Evolutionary conservation across 2,888 invertebrate species (phyloP).

Genomic region (Diarsia mendica): DNA sequence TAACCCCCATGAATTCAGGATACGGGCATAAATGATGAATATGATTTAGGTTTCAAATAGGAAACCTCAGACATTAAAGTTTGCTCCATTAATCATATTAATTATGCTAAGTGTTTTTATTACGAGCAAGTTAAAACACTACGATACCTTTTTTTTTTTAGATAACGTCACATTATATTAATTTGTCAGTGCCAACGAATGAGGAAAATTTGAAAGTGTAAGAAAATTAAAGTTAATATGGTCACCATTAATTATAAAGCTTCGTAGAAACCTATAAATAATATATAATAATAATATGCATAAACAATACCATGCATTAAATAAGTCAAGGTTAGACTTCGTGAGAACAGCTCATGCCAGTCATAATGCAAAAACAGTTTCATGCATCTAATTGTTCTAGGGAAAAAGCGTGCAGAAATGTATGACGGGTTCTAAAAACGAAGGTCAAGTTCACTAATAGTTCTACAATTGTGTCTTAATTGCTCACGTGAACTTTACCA

Average conservation of each 20-base stretch:
- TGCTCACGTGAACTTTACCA: slow-evolving; percentile 21
- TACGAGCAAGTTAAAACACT: too few species aligned
- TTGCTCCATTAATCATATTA: too few species aligned
- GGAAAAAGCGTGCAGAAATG: slow-evolving; percentile 38
- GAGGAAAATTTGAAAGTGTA: background rate
- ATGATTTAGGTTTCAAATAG: too few species aligned
- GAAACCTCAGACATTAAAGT: too few species aligned
- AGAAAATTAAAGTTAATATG: slow-evolving; percentile 29
- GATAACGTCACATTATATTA: too few species aligned
- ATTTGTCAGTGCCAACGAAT: background rate
- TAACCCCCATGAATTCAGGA: too few species aligned
- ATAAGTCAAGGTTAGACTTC: background rate
- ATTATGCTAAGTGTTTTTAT: too few species aligned
- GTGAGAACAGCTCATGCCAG: background rate
- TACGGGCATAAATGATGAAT: too few species aligned
- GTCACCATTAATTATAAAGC: background rate
- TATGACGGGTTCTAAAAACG: slow-evolving; percentile 19
- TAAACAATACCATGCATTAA: background rate
- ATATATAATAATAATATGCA: background rate
- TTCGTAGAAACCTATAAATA: background rate
- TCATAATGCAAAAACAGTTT: background rate
- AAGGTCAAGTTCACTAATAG: slow-evolving; percentile 26
- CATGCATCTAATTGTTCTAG: slow-evolving; percentile 18
- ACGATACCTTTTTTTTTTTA: too few species aligned
- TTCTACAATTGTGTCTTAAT: slow-evolving; percentile 23